These are phyloP conservation scores for Enteromius anoplus DNA, from an alignment of 2,797 vertebrate genomes.

Conservation along the genomic window DNA sequence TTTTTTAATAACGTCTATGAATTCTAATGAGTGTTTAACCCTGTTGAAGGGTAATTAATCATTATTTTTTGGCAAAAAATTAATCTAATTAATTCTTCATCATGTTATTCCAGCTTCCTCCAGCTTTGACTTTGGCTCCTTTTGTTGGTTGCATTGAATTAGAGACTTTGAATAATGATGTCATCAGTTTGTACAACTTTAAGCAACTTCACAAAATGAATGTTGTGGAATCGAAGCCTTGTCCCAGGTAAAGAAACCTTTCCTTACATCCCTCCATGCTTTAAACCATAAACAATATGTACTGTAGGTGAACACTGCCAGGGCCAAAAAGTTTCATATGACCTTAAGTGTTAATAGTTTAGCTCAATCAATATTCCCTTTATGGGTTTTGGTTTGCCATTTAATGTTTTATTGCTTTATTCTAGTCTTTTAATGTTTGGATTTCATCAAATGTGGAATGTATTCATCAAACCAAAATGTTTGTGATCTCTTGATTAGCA, in stretches of 20 bases:
- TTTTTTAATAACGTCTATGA: background rate
- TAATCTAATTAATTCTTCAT: conserved; percentile 2
- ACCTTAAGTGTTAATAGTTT: background rate
- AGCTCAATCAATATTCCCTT: background rate
- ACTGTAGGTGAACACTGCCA: background rate
- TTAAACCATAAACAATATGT: background rate
- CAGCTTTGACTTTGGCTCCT: conserved; percentile 86
- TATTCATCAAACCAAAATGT: background rate
- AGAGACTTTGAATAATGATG: conserved; percentile 90
- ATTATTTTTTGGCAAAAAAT: background rate
- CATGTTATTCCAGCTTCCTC: conserved; percentile 80
- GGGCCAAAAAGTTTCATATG: background rate
- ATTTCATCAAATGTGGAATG: too few relatives aligned
- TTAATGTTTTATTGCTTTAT: background rate
- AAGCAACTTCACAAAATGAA: conserved; percentile 85
- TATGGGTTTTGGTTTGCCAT: background rate
- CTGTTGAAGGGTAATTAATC: background rate
- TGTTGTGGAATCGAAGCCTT: conserved; percentile 80
- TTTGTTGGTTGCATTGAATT: conserved; percentile 94
- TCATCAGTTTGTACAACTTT: conserved; percentile 96
- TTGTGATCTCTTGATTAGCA: background rate
- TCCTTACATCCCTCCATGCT: background rate
- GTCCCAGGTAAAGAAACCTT: conserved; percentile 64
- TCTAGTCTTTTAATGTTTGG: background rate
- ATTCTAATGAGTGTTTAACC: background rate